These are phyloP conservation scores for Scolanthus callimorphus DNA, from an alignment of 92 coral and sea anemone species.

Conservation along the genomic window DNA sequence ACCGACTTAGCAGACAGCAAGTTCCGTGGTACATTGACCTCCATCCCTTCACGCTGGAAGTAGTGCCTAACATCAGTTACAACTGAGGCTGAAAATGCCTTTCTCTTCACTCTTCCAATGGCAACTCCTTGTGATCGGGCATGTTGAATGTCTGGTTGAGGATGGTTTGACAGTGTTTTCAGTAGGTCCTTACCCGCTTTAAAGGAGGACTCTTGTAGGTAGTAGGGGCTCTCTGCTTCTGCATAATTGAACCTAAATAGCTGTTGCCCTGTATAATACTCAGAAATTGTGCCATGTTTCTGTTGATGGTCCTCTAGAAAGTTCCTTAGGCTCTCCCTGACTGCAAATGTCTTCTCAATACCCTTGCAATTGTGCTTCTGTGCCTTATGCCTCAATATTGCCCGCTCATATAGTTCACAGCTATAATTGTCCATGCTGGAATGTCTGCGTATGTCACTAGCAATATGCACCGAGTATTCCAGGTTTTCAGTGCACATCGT, in stretches of 20 bases:
- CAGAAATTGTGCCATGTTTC: constrained; percentile 38
- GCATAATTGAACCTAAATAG: constrained; percentile 13
- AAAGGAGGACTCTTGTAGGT: constrained; percentile 39
- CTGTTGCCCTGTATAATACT: constrained; percentile 15
- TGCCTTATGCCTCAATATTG: constrained; percentile 42
- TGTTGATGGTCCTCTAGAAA: constrained; percentile 20
- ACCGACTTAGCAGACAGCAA: constrained; percentile 13
- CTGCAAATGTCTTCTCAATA: constrained; percentile 49
- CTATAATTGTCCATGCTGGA: constrained; percentile 70
- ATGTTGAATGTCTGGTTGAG: constrained; percentile 6
- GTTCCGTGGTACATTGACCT: constrained; percentile 12
- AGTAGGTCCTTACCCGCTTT: constrained; percentile 30
- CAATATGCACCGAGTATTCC: constrained; percentile 59
- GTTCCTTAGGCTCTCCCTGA: constrained; percentile 44
- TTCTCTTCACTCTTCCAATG: constrained; percentile 15
- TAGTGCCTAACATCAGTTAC: constrained; percentile 21
- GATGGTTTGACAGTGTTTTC: not conserved
- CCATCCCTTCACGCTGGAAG: constrained; percentile 16
- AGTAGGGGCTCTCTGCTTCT: constrained; percentile 9
- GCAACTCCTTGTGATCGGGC: constrained; percentile 38
- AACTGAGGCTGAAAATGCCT: constrained; percentile 4
- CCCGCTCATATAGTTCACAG: constrained; percentile 66
- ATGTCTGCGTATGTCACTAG: constrained; percentile 41
- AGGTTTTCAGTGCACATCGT: constrained; percentile 58
- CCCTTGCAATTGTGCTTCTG: constrained; percentile 78